Conservation (phyloP, 1,140 invertebrate genomes). For the Macrostomum lignano region DNA sequence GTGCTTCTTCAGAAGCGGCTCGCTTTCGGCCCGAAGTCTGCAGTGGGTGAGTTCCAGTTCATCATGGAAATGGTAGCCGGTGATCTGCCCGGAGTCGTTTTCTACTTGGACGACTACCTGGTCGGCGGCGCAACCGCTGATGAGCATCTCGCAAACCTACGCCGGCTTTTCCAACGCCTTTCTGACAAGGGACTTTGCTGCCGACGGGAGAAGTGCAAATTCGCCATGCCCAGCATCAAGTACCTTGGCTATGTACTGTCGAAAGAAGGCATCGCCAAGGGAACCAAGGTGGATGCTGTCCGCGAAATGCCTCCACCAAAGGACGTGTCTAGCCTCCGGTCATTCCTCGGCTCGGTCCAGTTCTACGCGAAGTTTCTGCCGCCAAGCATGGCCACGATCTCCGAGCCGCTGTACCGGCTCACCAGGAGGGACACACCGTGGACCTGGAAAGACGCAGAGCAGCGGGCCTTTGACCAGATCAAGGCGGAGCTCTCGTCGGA, state of each 20-base stretch:
- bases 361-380: slow-evolving; percentile 8
- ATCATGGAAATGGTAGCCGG: slow-evolving; percentile 6
- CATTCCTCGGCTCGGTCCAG: slow-evolving; percentile 7
- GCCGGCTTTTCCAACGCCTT: background rate
- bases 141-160: slow-evolving; percentile 4
- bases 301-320: slow-evolving; percentile 1
- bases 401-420: too few species aligned
- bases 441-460: too few species aligned
- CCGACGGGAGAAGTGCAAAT: background rate
- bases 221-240: background rate
- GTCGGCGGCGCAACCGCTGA: background rate
- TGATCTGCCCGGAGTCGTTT: slow-evolving; percentile 5
- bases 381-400: slow-evolving; percentile 6
- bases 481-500: too few species aligned
- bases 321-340: background rate
- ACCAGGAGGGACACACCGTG: too few species aligned
- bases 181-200: slow-evolving; percentile 3
- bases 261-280: background rate
- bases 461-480: too few species aligned
- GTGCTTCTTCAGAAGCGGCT: slow-evolving; percentile 6
- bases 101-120: slow-evolving; percentile 7
- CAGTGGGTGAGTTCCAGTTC: slow-evolving; percentile 7
- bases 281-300: background rate
- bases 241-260: background rate
- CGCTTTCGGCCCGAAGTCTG: slow-evolving; percentile 7